Evolutionary conservation across 2,888 invertebrate species (phyloP), one percentile per base, ranked within the genome.

Genomic region (Clanis bilineata): DNA sequence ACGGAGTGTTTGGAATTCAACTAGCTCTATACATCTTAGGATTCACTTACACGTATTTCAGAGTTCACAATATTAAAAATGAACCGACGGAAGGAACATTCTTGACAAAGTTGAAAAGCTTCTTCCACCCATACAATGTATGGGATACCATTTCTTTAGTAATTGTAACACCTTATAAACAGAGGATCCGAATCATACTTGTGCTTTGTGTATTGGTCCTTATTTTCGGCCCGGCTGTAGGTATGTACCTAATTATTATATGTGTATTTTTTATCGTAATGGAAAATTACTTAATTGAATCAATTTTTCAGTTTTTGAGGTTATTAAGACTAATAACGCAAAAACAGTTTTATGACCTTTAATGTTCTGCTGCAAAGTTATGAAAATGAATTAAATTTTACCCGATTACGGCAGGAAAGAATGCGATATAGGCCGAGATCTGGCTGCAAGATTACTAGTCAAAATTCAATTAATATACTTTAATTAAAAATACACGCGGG

Each of bases 111-210:
- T 1, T 88, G 0, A 62, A 71, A 2, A 68, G 77, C 12, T 91
- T 91, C 64, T 83, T 91, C 28, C 78, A 90, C 62, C 88, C 85
- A 0, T 81, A 62, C 60, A 88, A 92, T 73, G 73, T 83, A 22
- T 83, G 84, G 83, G 86, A 90, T 44, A 92, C 92, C 0, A 59
- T 91, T 55, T 88, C 88, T 1, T 70, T 93, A n/a, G 43, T 90
- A 15, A 80, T 88, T 60, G 72, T 77, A 41, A 73, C 83, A 2
- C 73, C 73, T 55, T 80, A 79, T 32, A 79, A 71, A 61, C 70
- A 79, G 56, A 69, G 86, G 10, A 61, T 69, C 5, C 81, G 85
- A 71, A 79, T 92, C 25, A 68, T 88, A 65, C 68, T 92, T 23
- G 74, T 93, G 4, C 79, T 93, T 66, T 79, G 77, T 61, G 85